Evolutionary conservation across 64 coral and sea anemone species (phyloP).

Genomic region (Exaiptasia diaphana): DNA sequence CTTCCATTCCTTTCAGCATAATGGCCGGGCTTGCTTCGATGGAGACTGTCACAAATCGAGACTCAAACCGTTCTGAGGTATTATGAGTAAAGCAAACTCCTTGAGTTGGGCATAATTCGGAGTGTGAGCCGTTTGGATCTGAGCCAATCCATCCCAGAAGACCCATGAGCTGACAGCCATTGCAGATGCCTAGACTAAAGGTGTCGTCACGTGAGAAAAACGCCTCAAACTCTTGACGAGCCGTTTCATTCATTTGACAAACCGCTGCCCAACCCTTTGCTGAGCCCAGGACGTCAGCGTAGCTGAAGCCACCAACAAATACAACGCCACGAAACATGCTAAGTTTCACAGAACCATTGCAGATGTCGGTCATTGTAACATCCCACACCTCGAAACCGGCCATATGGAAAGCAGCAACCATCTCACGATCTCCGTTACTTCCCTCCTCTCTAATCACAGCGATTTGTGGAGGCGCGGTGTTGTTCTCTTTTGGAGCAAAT

Average conservation of each 20-base stretch:
- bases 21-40: constrained; percentile 82
- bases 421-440: constrained; percentile 95
- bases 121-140: background rate
- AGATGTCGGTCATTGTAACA: constrained; percentile 86
- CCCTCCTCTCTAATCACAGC: constrained; percentile 94
- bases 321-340: constrained; percentile 89
- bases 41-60: constrained; percentile 80
- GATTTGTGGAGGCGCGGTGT: constrained; percentile 49
- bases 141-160: constrained; percentile 85
- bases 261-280: constrained; percentile 98
- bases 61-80: constrained; percentile 85
- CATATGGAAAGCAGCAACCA: constrained; percentile 85
- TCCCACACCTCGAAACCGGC: constrained; percentile 95
- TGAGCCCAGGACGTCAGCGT: constrained; percentile 90
- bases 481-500: background rate
- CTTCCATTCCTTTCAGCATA: constrained; percentile 93
- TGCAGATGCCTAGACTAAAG: constrained; percentile 86
- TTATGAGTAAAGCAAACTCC: constrained; percentile 98
- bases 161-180: constrained; percentile 94
- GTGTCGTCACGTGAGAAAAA: constrained; percentile 81
- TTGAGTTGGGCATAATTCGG: constrained; percentile 28
- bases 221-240: constrained; percentile 64
- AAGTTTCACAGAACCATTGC: constrained; percentile 53
- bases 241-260: constrained; percentile 68
- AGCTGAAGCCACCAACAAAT: constrained; percentile 95